Base-by-base conservation (phyloP, 2,888 invertebrate species). In the Muschampia plurimacula region DNA sequence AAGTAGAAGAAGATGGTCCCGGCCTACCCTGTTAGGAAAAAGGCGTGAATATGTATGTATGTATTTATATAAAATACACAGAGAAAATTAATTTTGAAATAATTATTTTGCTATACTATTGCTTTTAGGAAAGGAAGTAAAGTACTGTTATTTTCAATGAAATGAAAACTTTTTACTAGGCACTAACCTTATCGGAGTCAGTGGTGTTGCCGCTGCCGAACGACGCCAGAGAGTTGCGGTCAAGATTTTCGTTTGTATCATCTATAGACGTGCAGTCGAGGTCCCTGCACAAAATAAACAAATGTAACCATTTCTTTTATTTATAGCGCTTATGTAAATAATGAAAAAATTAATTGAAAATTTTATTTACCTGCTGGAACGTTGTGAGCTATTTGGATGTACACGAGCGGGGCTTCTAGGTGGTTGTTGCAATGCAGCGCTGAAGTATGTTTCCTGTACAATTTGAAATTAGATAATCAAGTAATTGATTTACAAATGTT, bases 141-240 rank as follows among this genome's bases (percentile, higher is more conserved):
- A 22, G 12, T 12, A 1, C 55, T 22, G 22, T 8, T 5, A 1
- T 57, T 6, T 12, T 6, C 1, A 2, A 15, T 59, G 13, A 22
- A 67, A 74, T 72, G 55, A 59, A 12, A 71, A 74, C 72, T 69
- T 72, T 60, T 57, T 46, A 70, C 67, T 49, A 69, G 32, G 6
- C n/a, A 91, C 97, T 95, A 95, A 98, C 98, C 97, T 98, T 98
- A 89, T 98, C 98, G 74, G 98, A 98, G 91, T 98, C 98, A 0
- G 98, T 98, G 22, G 99, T 99, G 89, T 98, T 98, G 49, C 98
- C 98, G 74, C 98, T 99, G 69, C 98, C 98, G 82, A 98, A 98
- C 57, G 99, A 99, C 46, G 98, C 97, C 79, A 98, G 89, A 0
- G 98, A 98, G 83, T 98, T 98, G 74, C 98, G 95, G 86, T 98